Evolutionary conservation across 2,797 vertebrate species (phyloP), one percentile per base, ranked within the genome.

Genomic region (Pristis pectinata): DNA sequence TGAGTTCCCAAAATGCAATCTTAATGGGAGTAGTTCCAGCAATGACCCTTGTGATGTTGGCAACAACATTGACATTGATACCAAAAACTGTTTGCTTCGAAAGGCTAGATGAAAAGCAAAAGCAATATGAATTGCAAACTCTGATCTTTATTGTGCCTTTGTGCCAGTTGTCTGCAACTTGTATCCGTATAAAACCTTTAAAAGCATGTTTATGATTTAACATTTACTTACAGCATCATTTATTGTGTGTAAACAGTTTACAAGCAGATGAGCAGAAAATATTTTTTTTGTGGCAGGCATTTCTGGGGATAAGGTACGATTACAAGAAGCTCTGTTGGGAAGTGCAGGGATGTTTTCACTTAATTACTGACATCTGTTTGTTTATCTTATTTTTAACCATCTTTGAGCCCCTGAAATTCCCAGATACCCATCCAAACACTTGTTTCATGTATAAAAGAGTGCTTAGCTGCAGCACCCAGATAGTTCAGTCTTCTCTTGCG

Each of bases 401-500:
- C 41, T n/a, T 56, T 41, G n/a, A 80, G 41, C 34, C 94, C 64
- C 80, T 94, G 53, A 85, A 94, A 80, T 82, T 94, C 27, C 53
- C 53, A 74, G 94, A 82, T 37, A 70, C 77, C 70, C 80, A 94
- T 94, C 61, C 56, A 77, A 94, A 82, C 76, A 94, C 94, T 94
- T 82, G 56, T n/a, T 94, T 94, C 77, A 83, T 94, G 59, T 74
- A 94, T 94, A 94, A 83, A 94, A 94, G n/a, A 64, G 53, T 61
- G 3, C 49, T 94, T 27, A 30, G 64, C 76, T 94, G 56, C 44
- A 82, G 94, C 56, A 64, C 44, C n/a, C 56, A 85, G 53, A 64
- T 83, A 94, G 44, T 77, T 94, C 91, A 93, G 44, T 70, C 22
- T 70, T 61, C 9, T 44, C 64, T 27, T 70, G 22, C 64, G 6